Evolutionary conservation across 2,888 invertebrate species (phyloP), one percentile per base, ranked within the genome.

Genomic region (Drosophila hamatofila): DNA sequence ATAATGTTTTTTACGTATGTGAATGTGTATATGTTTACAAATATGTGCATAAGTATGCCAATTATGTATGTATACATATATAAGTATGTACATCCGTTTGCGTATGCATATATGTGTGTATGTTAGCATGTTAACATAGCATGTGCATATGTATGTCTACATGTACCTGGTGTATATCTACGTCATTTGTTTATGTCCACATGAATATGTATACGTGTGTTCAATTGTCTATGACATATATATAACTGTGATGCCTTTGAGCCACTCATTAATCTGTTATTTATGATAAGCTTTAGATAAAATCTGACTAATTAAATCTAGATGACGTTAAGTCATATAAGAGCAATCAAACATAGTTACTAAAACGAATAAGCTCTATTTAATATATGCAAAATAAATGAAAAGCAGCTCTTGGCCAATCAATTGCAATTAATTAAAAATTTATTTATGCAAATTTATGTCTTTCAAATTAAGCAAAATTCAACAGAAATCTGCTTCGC

Each of bases 211-310:
- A 11, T 41, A 18, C 4, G 3, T 18, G n/a, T 37, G n/a, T 8
- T 8, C 8, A 30, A 8, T 7, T 16, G 5, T 1, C 8, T 23
- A 8, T 7, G 21, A 3, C 23, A 7, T 8, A 1, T 14, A 16
- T 25, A 7, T 7, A 2, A 30, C 14, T 37, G 37, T 37, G 7
- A 16, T n/a, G 25, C 2, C n/a, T 21, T 5, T 33, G 21, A 46
- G 18, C 14, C 6, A 41, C 25, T 39, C 16, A 42, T 67, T 57
- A 51, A 42, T 35, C 37, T 58, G 3, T 25, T 12, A 39, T 48
- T 39, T 33, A 66, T 39, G 54, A 30, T 27, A 49, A 41, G 9
- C 25, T 12, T 16, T 0, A 7, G n/a, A n/a, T 54, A 7, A 12
- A 25, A 21, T 21, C 52, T 6, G 21, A 3, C 16, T n/a, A 52